Percentiles rank a stretch among this genome's conserved stretches.
Conservation (phyloP, 92 coral and sea anemone species). For the Epizoanthus fatuus region DNA sequence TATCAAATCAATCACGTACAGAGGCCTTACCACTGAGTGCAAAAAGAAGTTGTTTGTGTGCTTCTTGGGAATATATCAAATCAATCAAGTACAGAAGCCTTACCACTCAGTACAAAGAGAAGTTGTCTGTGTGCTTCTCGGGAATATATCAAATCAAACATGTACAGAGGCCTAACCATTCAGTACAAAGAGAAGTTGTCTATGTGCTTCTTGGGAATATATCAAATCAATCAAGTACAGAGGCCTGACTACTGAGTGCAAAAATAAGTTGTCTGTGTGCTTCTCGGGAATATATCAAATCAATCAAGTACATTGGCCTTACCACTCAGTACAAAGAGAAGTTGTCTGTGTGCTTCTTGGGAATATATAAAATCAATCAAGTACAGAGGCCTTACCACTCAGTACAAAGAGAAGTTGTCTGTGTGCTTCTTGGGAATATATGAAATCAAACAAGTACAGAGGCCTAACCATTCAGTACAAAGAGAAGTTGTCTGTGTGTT, state of each 20-base stretch:
- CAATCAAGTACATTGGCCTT: background rate
- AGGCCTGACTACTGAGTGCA: conserved; percentile 87
- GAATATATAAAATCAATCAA: too few relatives aligned
- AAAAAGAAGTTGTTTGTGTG: conserved; percentile 90
- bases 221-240: background rate
- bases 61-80: conserved; percentile 61
- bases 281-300: conserved; percentile 48
- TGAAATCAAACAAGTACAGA: too few relatives aligned
- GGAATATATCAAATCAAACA: background rate
- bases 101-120: conserved; percentile 88
- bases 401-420: too few relatives aligned
- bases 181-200: conserved; percentile 79
- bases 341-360: too few relatives aligned
- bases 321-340: conserved; percentile 94
- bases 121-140: too few relatives aligned
- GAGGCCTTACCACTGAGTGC: too few relatives aligned
- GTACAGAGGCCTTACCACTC: too few relatives aligned
- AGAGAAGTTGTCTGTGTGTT: too few relatives aligned
- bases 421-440: too few relatives aligned
- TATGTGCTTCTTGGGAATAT: conserved; percentile 63
- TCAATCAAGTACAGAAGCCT: conserved; percentile 20
- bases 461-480: too few relatives aligned
- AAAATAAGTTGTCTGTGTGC: conserved; percentile 94
- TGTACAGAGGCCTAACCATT: conserved; percentile 67
- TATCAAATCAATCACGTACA: background rate